Percentiles rank a stretch among this genome's conserved stretches.
Conservation (phyloP, 2,113 vertebrate genomes). For the Globicephala melas region DNA sequence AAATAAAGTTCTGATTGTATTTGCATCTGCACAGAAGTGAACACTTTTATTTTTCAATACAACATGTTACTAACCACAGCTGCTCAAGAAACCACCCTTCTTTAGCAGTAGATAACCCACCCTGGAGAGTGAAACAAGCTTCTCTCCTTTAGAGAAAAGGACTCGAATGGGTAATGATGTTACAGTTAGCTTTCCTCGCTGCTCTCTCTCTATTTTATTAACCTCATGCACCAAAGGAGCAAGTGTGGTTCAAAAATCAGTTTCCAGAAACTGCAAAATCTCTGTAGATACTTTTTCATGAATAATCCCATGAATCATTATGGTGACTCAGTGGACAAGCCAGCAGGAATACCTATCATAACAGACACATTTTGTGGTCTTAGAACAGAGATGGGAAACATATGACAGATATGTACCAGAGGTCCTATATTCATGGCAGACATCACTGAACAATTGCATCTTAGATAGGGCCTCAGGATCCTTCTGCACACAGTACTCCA, state of each 20-base stretch:
- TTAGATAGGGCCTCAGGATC: background rate
- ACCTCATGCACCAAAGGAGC: background rate
- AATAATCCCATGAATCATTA: background rate
- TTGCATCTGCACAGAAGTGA: background rate
- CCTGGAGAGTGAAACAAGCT: background rate
- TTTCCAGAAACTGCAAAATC: background rate
- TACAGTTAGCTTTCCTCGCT: background rate
- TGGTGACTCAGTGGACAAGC: background rate
- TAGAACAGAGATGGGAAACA: background rate
- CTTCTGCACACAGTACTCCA: background rate
- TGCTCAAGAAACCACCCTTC: background rate
- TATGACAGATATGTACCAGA: background rate
- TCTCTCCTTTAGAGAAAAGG: background rate
- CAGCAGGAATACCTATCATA: background rate
- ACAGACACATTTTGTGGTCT: background rate
- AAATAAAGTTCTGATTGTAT: conserved; percentile 78
- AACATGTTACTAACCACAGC: background rate
- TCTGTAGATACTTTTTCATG: background rate
- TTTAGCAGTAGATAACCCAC: background rate
- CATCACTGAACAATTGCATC: background rate
- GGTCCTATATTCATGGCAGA: background rate
- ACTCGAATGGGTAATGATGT: background rate
- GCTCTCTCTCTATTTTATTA: background rate
- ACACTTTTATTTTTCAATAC: background rate
- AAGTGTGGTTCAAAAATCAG: background rate